Conservation (phyloP, 2,113 vertebrate genomes). For the Grammomys dolichurus region DNA sequence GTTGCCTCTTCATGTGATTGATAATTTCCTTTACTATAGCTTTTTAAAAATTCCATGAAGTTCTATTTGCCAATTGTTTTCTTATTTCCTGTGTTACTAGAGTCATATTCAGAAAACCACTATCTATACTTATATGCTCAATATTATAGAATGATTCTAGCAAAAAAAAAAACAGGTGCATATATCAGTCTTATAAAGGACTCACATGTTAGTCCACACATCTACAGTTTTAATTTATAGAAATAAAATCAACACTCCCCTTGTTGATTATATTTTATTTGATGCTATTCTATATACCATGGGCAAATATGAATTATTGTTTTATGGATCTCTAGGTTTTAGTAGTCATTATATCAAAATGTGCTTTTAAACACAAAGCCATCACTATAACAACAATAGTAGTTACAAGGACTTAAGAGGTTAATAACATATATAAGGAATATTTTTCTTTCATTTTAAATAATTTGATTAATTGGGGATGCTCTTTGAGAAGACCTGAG, state of each 20-base stretch:
- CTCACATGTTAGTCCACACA: background rate
- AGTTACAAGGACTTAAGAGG: background rate
- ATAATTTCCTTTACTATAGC: background rate
- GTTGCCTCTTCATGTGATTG: background rate
- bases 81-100: background rate
- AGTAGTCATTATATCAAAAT: background rate
- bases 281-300: background rate
- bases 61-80: background rate
- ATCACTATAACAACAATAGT: background rate
- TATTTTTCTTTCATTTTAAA: background rate
- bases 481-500: background rate
- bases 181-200: background rate
- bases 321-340: background rate
- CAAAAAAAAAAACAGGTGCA: background rate
- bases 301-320: constrained; percentile 4
- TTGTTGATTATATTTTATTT: constrained; percentile 35
- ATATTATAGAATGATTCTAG: background rate
- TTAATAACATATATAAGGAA: background rate
- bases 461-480: background rate
- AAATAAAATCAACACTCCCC: too few species aligned
- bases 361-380: background rate
- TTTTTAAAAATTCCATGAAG: background rate
- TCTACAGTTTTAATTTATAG: background rate
- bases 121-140: background rate
- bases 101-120: background rate